Conservation (phyloP, 2,888 invertebrate species). For the Epirrita christyi region DNA sequence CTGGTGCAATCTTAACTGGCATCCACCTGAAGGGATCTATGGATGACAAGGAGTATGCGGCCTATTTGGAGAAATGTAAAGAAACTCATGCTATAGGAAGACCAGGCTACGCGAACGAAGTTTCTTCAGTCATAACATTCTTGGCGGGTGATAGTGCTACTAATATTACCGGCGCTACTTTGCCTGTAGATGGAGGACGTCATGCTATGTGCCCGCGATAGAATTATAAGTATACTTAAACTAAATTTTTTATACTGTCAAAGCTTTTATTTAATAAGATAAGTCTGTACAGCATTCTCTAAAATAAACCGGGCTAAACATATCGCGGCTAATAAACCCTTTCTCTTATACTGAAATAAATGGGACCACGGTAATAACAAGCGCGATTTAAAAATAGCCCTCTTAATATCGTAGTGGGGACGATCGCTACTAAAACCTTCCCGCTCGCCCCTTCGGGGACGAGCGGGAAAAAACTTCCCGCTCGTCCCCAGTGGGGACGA, state of each 20-base stretch:
- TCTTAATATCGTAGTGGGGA: no score
- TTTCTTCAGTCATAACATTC: conserved; percentile 94
- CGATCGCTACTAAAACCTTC: no score
- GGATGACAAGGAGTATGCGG: conserved; percentile 89
- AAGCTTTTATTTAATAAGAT: background rate
- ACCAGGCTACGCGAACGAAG: conserved; percentile 91
- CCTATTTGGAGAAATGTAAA: conserved; percentile 91
- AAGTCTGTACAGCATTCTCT: background rate
- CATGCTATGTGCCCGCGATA: conserved; percentile 93
- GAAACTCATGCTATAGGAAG: conserved; percentile 95
- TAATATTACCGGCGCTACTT: conserved; percentile 92
- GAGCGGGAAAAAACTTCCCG: no score
- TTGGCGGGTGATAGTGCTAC: conserved; percentile 93
- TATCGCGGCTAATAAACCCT: no score
- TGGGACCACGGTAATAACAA: no score
- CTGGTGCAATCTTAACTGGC: conserved; percentile 93
- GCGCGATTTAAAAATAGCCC: no score
- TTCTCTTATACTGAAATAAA: no score
- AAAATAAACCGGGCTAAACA: no score
- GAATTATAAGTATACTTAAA: conserved; percentile 45
- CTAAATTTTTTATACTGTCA: conserved; percentile 39
- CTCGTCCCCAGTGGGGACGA: no score
- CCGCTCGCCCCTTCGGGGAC: no score
- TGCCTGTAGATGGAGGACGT: conserved; percentile 95
- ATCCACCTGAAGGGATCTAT: conserved; percentile 86